Conservation (phyloP, 2,113 vertebrate genomes). For the Eubucco bourcierii region DNA sequence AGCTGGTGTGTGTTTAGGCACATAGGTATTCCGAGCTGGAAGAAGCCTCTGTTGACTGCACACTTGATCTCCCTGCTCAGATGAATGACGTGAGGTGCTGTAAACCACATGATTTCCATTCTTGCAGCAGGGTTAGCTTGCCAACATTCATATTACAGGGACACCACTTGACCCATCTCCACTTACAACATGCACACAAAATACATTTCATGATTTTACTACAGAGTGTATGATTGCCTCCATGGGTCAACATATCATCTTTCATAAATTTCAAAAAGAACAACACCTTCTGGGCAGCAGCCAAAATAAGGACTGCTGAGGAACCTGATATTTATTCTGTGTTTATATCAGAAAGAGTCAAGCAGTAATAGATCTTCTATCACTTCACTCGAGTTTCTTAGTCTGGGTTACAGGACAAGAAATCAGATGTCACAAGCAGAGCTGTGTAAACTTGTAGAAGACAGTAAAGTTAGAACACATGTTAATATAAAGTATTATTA, state of each 20-base stretch:
- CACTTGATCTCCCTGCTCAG: conserved; percentile 29
- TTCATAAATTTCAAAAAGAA: conserved; percentile 19
- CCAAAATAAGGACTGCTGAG: conserved; percentile 25
- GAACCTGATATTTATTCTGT: conserved; percentile 20
- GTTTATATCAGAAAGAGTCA: not conserved
- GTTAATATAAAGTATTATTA: not conserved
- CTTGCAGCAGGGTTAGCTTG: conserved; percentile 2
- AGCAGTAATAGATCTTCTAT: not conserved
- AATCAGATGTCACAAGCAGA: not conserved
- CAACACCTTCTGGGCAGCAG: not conserved
- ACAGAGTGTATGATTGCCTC: not conserved
- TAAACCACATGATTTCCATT: conserved; percentile 18
- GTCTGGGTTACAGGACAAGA: not conserved
- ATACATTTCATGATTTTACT: conserved; percentile 50
- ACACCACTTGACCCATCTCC: conserved; percentile 36
- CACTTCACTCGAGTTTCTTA: conserved; percentile 9
- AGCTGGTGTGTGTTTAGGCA: not conserved
- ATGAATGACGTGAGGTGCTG: conserved; percentile 28
- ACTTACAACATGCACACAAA: conserved; percentile 25
- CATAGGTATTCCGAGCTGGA: not conserved
- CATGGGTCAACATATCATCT: not conserved
- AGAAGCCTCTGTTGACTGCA: conserved; percentile 22
- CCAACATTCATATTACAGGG: conserved; percentile 8
- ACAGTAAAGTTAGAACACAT: not conserved
- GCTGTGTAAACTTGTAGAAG: not conserved